Evolutionary conservation across 2,797 vertebrate genomes (phyloP).

Genomic region (Streptopelia turtur): DNA sequence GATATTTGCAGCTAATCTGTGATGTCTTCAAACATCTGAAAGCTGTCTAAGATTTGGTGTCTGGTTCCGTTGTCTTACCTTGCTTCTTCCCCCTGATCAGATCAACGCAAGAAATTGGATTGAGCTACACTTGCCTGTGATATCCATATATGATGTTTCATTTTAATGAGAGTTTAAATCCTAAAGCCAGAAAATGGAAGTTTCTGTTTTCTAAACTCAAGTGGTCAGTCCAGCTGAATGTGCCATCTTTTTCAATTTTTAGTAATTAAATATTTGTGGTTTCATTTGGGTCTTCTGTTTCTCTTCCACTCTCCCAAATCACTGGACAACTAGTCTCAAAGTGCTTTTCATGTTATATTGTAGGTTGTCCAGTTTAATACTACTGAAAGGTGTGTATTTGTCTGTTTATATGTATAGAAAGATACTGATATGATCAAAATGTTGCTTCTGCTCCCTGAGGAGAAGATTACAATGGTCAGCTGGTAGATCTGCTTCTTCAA

Average conservation of each 20-base stretch:
- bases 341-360: not conserved
- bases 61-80: not conserved
- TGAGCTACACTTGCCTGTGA: rapidly evolving
- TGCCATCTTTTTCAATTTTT: not conserved
- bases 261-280: not conserved
- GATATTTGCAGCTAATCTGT: not conserved
- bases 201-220: not conserved
- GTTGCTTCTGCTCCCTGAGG: not conserved
- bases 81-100: not conserved
- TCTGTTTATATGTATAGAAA: rapidly evolving
- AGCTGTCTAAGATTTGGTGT: not conserved
- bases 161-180: not conserved
- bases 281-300: not conserved
- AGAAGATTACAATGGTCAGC: not conserved
- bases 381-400: not conserved
- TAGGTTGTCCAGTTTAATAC: not conserved
- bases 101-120: not conserved
- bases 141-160: not conserved
- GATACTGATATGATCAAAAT: not conserved
- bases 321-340: not conserved
- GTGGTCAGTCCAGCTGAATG: not conserved
- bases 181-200: not conserved
- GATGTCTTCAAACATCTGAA: not conserved
- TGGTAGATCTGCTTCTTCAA: not conserved
- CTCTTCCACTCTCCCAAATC: not conserved